These are phyloP conservation scores for Vandiemenella viatica DNA, from an alignment of 2,888 invertebrate genomes.

Conservation along the genomic window DNA sequence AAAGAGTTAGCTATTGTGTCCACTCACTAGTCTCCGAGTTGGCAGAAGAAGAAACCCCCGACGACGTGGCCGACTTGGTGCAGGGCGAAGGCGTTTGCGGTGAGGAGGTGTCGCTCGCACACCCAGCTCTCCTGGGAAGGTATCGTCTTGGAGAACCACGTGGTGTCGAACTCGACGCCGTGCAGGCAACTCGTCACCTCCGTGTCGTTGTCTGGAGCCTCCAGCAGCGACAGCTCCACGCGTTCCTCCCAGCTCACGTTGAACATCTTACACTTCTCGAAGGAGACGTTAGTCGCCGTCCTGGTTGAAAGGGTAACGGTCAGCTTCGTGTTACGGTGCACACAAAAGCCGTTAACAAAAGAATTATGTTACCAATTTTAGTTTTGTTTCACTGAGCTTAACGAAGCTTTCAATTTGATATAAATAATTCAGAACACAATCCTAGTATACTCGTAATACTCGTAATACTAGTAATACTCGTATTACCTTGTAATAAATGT, in stretches of 20 bases:
- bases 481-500: no score
- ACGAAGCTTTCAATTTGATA: no score
- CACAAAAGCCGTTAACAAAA: no score
- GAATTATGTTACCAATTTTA: no score
- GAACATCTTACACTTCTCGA: slow-evolving; percentile 30
- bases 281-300: neutral
- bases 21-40: slow-evolving; percentile 40
- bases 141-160: slow-evolving; percentile 36
- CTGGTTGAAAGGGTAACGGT: slow-evolving; percentile 11
- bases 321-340: no score
- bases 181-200: slow-evolving; percentile 20
- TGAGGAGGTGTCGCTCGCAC: slow-evolving; percentile 35
- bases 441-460: no score
- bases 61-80: slow-evolving; percentile 37
- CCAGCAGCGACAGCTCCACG: neutral
- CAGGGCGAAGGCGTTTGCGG: slow-evolving; percentile 37
- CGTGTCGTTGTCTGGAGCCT: neutral
- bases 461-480: no score
- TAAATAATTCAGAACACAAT: no score
- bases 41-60: slow-evolving; percentile 39
- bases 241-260: slow-evolving; percentile 21
- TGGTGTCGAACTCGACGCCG: slow-evolving; percentile 39
- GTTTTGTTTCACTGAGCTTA: no score
- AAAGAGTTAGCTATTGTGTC: no score
- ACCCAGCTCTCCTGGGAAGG: slow-evolving; percentile 40